Evolutionary conservation across 2,797 vertebrate genomes (phyloP).

Genomic region (Sebastiscus tertius): DNA sequence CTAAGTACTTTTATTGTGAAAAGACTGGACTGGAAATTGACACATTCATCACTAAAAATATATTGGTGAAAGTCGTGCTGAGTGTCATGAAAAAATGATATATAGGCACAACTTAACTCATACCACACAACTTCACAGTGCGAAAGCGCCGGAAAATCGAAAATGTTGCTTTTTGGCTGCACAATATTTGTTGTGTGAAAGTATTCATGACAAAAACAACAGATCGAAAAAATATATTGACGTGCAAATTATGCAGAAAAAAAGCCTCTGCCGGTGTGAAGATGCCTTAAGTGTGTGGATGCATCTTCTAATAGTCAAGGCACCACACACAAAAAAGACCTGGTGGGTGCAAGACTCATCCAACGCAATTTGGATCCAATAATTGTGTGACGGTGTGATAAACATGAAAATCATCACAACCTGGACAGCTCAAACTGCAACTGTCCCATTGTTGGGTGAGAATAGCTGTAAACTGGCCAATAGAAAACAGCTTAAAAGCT

Average conservation of each 20-base stretch:
- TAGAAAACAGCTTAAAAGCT: constrained; percentile 81
- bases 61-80: no score
- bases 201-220: neutral
- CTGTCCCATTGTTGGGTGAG: constrained; percentile 58
- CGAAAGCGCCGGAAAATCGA: no score
- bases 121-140: no score
- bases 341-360: neutral
- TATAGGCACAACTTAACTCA: no score
- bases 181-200: neutral
- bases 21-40: neutral
- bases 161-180: neutral
- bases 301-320: neutral
- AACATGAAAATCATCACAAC: constrained; percentile 62
- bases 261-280: neutral
- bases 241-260: neutral
- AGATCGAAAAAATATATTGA: neutral
- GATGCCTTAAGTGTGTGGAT: neutral
- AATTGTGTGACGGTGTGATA: constrained; percentile 63
- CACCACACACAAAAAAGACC: neutral
- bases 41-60: no score
- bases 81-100: no score
- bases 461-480: constrained; percentile 63
- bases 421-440: constrained; percentile 54
- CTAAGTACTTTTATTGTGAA: no score
- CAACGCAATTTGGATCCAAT: constrained; percentile 32